Evolutionary conservation across 2,797 vertebrate genomes (phyloP).

Genomic region (Halcyon chelicuti): DNA sequence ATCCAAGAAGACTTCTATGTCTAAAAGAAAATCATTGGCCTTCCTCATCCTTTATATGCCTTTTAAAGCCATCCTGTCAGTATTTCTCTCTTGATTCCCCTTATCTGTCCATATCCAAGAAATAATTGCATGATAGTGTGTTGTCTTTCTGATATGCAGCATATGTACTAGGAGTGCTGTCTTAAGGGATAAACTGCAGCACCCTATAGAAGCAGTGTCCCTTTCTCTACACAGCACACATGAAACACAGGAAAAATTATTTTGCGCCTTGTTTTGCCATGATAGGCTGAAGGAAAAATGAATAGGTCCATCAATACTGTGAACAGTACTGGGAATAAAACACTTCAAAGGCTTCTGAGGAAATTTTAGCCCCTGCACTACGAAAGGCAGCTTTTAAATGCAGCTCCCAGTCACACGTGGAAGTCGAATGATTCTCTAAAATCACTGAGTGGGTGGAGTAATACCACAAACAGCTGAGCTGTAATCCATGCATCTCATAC

Average conservation of each 20-base stretch:
- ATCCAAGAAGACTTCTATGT: background rate
- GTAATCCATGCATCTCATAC: background rate
- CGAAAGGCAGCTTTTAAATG: background rate
- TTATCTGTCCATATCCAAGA: background rate
- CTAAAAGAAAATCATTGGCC: background rate
- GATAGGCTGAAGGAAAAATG: background rate
- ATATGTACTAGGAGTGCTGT: background rate
- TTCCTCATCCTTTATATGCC: background rate
- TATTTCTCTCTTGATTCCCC: background rate
- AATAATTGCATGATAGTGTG: background rate
- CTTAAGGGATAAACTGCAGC: background rate
- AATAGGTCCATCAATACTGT: background rate
- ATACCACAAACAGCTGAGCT: constrained; percentile 35
- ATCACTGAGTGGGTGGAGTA: background rate
- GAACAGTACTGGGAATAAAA: background rate
- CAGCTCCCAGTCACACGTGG: background rate
- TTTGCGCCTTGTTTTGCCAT: background rate
- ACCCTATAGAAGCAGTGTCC: background rate
- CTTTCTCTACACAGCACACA: background rate
- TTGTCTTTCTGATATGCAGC: background rate
- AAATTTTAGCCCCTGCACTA: background rate
- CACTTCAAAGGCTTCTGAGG: background rate
- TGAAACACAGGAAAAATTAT: background rate
- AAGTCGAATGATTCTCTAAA: background rate
- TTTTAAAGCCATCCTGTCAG: background rate